Base-by-base conservation (phyloP, 1,140 invertebrate genomes). In the Drosophila sucinea region DNA sequence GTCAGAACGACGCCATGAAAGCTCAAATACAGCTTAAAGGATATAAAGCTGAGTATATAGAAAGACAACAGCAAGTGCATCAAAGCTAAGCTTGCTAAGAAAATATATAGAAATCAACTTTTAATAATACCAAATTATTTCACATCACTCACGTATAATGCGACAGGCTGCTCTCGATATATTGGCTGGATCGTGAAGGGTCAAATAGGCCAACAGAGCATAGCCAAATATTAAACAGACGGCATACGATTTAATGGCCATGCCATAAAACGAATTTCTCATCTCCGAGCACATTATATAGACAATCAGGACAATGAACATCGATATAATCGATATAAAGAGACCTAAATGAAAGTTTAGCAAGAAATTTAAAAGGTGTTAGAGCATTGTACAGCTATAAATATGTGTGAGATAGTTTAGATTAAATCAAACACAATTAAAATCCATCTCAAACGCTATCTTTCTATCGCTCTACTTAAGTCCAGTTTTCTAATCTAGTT, bases 231-330 rank as follows among this genome's bases (percentile, higher is more conserved):
- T 91, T 63, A 91, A 71, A 55, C 86, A 91, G 4, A 86, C 70
- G 4, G 77, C 58, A 32, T 91, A 91, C 2, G 86, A 72, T 63
- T 89, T 90, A 40, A 91, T 82, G 10, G 90, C 90, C 30, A 91
- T 81, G 29, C 90, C 90, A 40, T 91, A 91, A 67, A 91, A 91
- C 1, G 83, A 90, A 51, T 91, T 91, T 47, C 90, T 79, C 78
- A 91, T 79, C 55, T 83, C 81, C 4, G 86, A 90, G 78, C 83
- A 91, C 54, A 85, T 35, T n/a, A 90, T 60, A 60, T 91, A 83
- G n/a, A 91, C 76, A 54, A 91, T 62, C 6, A 91, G 65, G 17
- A 91, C 77, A 17, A 91, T 87, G 29, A 81, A 70, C 90, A 91
- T 91, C 7, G 85, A 91, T 57, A 91, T 85, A 27, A 91, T 90